Evolutionary conservation across 2,113 vertebrate genomes (phyloP), one percentile per base, ranked within the genome.

Genomic region (Pundamilia nyererei): DNA sequence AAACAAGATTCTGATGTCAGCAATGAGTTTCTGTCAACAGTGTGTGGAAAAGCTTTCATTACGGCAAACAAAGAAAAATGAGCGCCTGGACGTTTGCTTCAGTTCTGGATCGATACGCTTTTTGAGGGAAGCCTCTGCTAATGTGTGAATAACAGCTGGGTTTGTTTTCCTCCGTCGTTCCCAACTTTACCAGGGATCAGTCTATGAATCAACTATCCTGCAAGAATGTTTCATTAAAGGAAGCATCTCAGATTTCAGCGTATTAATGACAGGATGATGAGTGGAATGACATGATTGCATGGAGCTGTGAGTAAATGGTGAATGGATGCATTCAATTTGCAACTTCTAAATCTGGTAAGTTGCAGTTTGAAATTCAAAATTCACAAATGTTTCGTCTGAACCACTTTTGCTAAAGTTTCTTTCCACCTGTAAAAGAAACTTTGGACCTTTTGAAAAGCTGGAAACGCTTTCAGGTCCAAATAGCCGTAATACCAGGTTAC

Each of bases 401-500:
- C 14, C 24, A 11, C 40, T 29, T 17, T 17, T 72, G 3, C 5
- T 26, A 3, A 26, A 26, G 21, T 45, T 24, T 42, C 8, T 15
- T 26, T 72, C 68, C 40, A 5, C 38, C 68, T 11, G 24, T 17
- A 47, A 72, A 72, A 75, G 40, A 75, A 26, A 75, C 24, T 75
- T 40, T 68, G 62, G 1, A 40, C n/a, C 12, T 68, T 33, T 75
- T 17, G 40, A 75, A 47, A 47, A 15, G 14, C 68, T 47, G 40
- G 8, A 45, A 0, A 72, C 3, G 14, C 11, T 47, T 0, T 47
- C 0, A 17, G 42, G 9, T 47, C 68, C 68, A 47, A 72, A 29
- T 7, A 47, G 40, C 8, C 0, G 21, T 45, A 26, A 72, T 45
- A 4, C 1, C 5, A 26, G n/a, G 2, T 45, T 26, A 26, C 40